phyloP scores from a whole-genome alignment of 2,113 vertebrate genomes.

The Typhlomys cinereus region DNA sequence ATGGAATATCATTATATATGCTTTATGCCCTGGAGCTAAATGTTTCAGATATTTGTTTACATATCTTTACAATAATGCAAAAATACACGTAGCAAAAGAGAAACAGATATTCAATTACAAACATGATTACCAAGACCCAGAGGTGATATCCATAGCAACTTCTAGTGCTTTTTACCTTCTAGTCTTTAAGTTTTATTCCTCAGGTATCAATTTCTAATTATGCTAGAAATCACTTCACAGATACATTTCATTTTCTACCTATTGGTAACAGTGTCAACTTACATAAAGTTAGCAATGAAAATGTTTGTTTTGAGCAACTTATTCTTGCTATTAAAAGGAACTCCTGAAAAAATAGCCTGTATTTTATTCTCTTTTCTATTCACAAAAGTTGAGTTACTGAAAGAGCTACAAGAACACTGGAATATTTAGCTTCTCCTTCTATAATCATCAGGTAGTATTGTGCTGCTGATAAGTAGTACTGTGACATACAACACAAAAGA shows the following conservation, averaged over 20 bases:
- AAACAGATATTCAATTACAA: neutral
- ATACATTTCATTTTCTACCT: neutral
- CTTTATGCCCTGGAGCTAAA: neutral
- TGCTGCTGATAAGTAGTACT: neutral
- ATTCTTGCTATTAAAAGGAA: neutral
- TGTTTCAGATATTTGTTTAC: neutral
- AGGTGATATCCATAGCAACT: neutral
- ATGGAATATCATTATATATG: neutral
- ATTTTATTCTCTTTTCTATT: neutral
- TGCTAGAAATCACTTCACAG: neutral
- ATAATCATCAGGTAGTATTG: neutral
- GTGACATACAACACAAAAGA: neutral
- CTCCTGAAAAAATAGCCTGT: neutral
- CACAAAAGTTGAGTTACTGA: neutral
- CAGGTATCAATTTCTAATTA: neutral
- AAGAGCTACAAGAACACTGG: neutral
- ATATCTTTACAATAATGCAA: neutral
- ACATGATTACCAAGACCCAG: neutral
- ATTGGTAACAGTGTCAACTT: neutral
- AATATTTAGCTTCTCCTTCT: neutral
- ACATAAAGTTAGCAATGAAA: neutral
- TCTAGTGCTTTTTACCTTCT: neutral
- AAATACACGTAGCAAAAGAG: neutral
- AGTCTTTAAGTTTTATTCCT: neutral
- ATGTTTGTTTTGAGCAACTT: neutral